These are phyloP conservation scores for Gastrophysa polygoni DNA, from an alignment of 2,888 invertebrate species.

Conservation along the genomic window DNA sequence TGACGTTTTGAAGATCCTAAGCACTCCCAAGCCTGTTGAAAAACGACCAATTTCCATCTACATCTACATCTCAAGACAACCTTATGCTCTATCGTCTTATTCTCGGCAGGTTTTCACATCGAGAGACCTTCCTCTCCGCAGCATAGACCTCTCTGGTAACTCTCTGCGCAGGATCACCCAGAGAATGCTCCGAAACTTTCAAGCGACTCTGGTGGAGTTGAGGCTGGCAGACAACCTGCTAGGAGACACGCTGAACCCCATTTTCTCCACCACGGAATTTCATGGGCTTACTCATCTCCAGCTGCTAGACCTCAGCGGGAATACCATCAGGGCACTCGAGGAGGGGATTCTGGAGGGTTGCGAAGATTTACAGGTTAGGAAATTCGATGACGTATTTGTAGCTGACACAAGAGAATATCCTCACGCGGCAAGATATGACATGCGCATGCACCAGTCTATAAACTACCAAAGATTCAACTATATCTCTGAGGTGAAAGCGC, in stretches of 20 bases:
- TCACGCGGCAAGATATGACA: too few relatives aligned
- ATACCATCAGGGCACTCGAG: constrained; percentile 81
- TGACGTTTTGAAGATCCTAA: too few relatives aligned
- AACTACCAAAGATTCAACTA: too few relatives aligned
- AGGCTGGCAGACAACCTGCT: constrained; percentile 81
- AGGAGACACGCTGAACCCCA: constrained; percentile 88
- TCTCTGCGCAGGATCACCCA: constrained; percentile 80
- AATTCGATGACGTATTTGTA: background rate
- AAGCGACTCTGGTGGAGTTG: constrained; percentile 71
- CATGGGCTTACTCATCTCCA: constrained; percentile 75
- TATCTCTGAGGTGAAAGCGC: too few relatives aligned
- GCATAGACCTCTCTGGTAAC: constrained; percentile 83
- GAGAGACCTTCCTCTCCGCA: constrained; percentile 73
- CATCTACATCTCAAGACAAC: too few relatives aligned
- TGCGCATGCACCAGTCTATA: too few relatives aligned
- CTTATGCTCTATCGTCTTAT: too few relatives aligned
- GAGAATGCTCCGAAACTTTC: constrained; percentile 70
- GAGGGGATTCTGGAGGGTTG: constrained; percentile 88
- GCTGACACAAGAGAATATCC: too few relatives aligned
- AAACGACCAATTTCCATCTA: too few relatives aligned
- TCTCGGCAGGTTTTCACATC: constrained; percentile 69
- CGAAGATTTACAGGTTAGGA: constrained; percentile 69
- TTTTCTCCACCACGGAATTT: constrained; percentile 86
- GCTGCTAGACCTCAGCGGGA: constrained; percentile 79
- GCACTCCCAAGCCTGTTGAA: too few relatives aligned